Conservation (phyloP, 1,140 invertebrate species). For the Drosophila ficusphila region DNA sequence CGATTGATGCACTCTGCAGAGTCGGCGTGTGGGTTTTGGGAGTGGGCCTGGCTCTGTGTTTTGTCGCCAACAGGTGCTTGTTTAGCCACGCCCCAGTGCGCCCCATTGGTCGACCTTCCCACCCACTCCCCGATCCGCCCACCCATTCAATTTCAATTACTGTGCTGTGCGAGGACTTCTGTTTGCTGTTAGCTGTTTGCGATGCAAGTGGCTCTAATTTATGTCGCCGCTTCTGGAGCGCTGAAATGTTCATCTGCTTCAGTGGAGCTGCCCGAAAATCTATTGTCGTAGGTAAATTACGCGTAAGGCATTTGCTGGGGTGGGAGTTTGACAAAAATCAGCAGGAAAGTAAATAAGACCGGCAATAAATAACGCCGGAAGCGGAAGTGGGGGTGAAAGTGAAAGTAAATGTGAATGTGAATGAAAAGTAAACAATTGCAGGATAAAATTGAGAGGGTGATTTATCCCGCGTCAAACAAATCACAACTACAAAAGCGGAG, state of each 20-base stretch:
- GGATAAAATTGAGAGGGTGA: constrained; percentile 27
- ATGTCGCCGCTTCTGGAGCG: constrained; percentile 14
- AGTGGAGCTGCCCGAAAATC: constrained; percentile 48
- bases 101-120: not conserved
- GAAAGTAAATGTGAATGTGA: too few species aligned
- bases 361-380: constrained; percentile 43
- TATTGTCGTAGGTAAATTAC: constrained; percentile 54
- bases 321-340: constrained; percentile 38
- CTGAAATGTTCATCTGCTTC: constrained; percentile 48
- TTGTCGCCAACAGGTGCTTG: constrained; percentile 19
- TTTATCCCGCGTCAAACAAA: constrained; percentile 7
- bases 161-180: constrained; percentile 13
- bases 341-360: constrained; percentile 37
- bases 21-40: not conserved
- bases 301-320: constrained; percentile 38
- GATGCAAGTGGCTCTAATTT: constrained; percentile 37
- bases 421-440: constrained; percentile 34
- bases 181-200: constrained; percentile 34
- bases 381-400: constrained; percentile 16
- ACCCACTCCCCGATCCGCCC: not conserved
- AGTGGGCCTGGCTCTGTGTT: not conserved
- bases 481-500: not conserved
- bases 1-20: constrained; percentile 6
- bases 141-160: constrained; percentile 48
- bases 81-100: constrained; percentile 10